A percentile compares a stretch with the other conserved stretches of the same genome.
Evolutionary conservation across 2,113 vertebrate genomes (phyloP).

Genomic region (Leucosticte australis): DNA sequence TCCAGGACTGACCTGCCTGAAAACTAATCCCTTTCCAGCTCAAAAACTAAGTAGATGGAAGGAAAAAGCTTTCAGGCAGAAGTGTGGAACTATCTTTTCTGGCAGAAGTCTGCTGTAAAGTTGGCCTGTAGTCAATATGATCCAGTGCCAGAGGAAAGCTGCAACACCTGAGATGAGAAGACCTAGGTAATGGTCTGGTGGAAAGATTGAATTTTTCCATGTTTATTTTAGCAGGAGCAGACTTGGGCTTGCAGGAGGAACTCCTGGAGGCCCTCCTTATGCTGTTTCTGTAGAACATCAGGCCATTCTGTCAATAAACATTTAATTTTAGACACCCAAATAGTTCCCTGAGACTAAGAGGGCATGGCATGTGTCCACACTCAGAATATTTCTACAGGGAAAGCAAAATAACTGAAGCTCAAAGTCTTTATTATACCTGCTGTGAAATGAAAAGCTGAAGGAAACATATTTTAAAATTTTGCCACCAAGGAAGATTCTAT

Average conservation of each 20-base stretch:
- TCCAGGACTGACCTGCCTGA: background rate
- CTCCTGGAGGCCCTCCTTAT: background rate
- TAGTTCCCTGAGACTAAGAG: accelerated
- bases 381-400: background rate
- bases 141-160: background rate
- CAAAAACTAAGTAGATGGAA: background rate
- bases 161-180: background rate
- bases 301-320: background rate
- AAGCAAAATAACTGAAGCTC: background rate
- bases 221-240: background rate
- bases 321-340: background rate
- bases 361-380: background rate
- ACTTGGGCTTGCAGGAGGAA: background rate
- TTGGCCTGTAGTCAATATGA: background rate
- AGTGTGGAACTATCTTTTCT: background rate
- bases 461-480: background rate
- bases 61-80: background rate
- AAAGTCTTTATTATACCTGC: background rate
- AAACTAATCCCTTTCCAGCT: slow-evolving; percentile 9
- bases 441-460: background rate
- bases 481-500: background rate
- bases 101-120: background rate
- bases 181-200: background rate
- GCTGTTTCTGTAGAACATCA: background rate
- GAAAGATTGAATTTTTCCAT: background rate